These are phyloP conservation scores for Machimus atricapillus DNA, from an alignment of 2,888 invertebrate genomes.

Conservation along the genomic window DNA sequence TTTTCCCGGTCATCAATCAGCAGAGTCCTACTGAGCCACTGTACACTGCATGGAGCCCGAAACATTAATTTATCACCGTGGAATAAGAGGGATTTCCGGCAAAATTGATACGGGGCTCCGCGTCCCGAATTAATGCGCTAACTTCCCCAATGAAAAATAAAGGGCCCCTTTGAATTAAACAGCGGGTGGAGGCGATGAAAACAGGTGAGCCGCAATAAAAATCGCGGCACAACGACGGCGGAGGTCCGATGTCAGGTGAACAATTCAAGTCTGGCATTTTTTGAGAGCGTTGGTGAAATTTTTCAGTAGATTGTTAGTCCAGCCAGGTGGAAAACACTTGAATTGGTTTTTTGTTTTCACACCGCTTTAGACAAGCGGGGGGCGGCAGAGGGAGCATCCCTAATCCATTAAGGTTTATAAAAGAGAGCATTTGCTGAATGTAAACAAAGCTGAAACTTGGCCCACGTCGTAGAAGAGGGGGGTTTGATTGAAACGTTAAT, in stretches of 20 bases:
- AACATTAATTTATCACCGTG: neutral
- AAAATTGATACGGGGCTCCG: neutral
- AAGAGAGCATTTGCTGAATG: constrained; percentile 2
- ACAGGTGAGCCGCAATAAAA: neutral
- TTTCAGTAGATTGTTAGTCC: neutral
- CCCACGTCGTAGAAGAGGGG: neutral
- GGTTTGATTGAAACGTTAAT: constrained; percentile 15
- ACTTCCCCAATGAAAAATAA: neutral
- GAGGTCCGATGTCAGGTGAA: neutral
- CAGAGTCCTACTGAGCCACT: neutral
- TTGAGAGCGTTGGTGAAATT: neutral
- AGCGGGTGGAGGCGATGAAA: neutral
- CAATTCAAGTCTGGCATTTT: neutral
- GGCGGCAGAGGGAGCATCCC: neutral
- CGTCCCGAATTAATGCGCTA: neutral
- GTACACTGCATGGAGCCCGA: neutral
- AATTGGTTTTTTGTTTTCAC: neutral
- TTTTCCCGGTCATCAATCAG: neutral
- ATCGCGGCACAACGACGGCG: neutral
- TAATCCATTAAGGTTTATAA: neutral
- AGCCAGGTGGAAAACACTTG: neutral
- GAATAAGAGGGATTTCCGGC: neutral
- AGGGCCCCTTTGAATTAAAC: neutral
- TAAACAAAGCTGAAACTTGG: neutral
- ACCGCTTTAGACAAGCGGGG: neutral